Evolutionary conservation across 2,113 vertebrate species (phyloP).

Genomic region (Nerophis lumbriciformis): DNA sequence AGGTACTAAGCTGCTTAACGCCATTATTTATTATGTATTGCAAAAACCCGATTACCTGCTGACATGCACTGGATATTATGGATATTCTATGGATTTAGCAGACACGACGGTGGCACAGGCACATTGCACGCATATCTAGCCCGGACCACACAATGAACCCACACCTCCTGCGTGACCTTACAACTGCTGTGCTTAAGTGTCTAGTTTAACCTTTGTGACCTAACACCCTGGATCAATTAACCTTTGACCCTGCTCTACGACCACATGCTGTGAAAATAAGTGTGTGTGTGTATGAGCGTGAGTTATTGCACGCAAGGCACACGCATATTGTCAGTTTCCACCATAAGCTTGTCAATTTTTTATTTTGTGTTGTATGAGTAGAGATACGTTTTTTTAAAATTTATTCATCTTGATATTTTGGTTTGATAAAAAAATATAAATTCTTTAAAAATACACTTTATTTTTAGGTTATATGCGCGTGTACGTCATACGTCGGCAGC

Average conservation of each 20-base stretch:
- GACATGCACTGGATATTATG: neutral
- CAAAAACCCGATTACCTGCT: neutral
- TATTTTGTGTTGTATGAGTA: neutral
- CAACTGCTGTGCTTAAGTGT: conserved; percentile 52
- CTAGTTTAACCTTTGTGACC: conserved; percentile 59
- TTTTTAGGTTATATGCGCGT: too few species aligned
- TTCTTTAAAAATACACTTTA: too few species aligned
- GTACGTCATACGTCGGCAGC: too few species aligned
- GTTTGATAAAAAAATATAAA: too few species aligned
- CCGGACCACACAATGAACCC: conserved; percentile 36
- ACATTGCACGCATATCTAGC: conserved; percentile 7
- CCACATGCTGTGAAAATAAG: conserved; percentile 21
- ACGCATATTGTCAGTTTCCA: neutral
- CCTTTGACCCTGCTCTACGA: conserved; percentile 51
- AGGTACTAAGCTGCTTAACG: conserved; percentile 76
- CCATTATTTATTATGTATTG: conserved; percentile 15
- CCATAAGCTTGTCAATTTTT: neutral
- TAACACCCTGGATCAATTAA: conserved; percentile 54
- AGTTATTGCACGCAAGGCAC: neutral
- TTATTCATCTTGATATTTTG: too few species aligned
- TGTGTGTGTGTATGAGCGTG: conserved; percentile 12
- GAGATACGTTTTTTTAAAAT: neutral
- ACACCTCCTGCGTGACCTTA: conserved; percentile 16
- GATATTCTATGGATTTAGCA: neutral
- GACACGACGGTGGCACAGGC: neutral